These are phyloP conservation scores for Rousettus madagascariensis DNA, from an alignment of 2,797 vertebrate genomes.

Conservation along the genomic window DNA sequence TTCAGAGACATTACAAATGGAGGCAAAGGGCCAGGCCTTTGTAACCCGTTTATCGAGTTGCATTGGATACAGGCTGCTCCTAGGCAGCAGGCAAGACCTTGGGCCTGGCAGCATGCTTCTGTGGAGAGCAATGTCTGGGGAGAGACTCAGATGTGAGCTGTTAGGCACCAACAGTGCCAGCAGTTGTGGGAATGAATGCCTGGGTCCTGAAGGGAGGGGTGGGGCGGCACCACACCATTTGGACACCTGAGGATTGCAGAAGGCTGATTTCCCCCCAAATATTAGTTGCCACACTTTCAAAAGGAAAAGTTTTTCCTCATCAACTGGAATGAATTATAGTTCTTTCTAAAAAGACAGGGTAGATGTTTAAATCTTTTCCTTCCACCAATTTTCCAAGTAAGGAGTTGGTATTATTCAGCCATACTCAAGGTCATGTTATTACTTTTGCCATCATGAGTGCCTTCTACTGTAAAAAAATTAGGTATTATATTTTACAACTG, in stretches of 20 bases:
- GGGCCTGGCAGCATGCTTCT: background rate
- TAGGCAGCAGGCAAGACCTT: too few species aligned
- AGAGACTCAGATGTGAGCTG: background rate
- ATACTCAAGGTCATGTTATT: background rate
- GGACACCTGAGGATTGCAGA: background rate
- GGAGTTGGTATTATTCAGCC: background rate
- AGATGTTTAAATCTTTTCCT: background rate
- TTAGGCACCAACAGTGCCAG: background rate
- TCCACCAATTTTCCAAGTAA: background rate
- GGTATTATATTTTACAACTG: background rate
- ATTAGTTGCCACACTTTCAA: background rate
- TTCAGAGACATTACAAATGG: background rate
- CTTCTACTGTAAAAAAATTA: background rate
- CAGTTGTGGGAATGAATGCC: background rate
- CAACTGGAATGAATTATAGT: background rate
- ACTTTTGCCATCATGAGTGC: background rate
- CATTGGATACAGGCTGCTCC: too few species aligned
- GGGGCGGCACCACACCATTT: accelerated
- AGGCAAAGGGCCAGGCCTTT: background rate
- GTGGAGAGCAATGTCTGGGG: background rate
- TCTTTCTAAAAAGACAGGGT: background rate
- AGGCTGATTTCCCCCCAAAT: background rate
- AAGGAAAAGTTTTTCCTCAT: background rate
- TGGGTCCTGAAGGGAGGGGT: background rate
- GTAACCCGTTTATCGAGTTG: background rate